Conservation (phyloP, 2,113 vertebrate species). For the Naja naja region DNA sequence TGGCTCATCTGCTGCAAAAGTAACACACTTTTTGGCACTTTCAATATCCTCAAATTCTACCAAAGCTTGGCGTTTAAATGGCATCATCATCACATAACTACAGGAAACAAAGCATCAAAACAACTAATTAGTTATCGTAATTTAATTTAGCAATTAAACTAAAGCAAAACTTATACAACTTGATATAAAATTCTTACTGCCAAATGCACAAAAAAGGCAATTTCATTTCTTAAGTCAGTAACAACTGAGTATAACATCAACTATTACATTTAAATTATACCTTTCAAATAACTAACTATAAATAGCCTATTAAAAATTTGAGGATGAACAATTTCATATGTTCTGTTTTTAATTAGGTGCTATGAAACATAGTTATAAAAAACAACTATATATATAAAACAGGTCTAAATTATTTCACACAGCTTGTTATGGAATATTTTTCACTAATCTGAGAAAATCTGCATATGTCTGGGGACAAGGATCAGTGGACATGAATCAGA, state of each 20-base stretch:
- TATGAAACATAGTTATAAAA: not conserved
- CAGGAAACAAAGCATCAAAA: not conserved
- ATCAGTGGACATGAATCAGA: not conserved
- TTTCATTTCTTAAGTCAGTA: not conserved
- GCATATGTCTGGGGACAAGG: not conserved
- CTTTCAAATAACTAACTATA: not conserved
- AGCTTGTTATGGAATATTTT: not conserved
- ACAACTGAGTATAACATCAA: not conserved
- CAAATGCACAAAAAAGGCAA: not conserved
- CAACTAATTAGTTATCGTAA: not conserved
- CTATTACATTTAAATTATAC: not conserved
- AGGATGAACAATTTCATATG: not conserved
- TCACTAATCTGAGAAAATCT: not conserved
- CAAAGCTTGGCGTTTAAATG: slow-evolving; percentile 90
- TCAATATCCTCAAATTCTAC: slow-evolving; percentile 90
- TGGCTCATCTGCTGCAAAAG: slow-evolving; percentile 75
- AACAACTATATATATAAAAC: not conserved
- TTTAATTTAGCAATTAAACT: not conserved
- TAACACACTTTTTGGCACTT: slow-evolving; percentile 87
- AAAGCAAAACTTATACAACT: not conserved
- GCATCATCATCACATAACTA: slow-evolving; percentile 98
- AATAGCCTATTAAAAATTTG: not conserved
- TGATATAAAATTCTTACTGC: not conserved
- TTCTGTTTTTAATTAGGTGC: not conserved
- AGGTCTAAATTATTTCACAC: not conserved